Evolutionary conservation across 2,888 invertebrate genomes (phyloP).

Genomic region (Tortrix viridana): DNA sequence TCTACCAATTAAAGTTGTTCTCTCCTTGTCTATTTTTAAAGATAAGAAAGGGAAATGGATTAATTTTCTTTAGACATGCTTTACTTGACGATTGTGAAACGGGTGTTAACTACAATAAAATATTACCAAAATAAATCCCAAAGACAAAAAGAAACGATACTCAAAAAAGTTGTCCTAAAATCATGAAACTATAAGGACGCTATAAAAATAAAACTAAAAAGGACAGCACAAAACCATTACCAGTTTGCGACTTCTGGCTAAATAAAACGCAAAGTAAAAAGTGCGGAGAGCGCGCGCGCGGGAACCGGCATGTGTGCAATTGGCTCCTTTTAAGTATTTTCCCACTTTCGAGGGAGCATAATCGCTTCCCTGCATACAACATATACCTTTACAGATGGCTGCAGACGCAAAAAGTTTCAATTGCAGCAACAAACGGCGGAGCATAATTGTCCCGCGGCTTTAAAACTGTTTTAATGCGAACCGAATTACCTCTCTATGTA

Average conservation of each 20-base stretch:
- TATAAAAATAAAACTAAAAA: conserved; percentile 43
- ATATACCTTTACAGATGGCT: conserved; percentile 54
- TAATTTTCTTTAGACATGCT: too few relatives aligned
- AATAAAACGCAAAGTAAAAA: conserved; percentile 57
- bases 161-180: neutral
- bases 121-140: too few relatives aligned
- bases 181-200: conserved; percentile 38
- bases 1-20: too few relatives aligned
- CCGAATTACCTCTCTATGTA: conserved; percentile 6
- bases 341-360: conserved; percentile 41
- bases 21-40: too few relatives aligned
- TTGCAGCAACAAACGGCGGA: conserved; percentile 60
- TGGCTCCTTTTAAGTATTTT: conserved; percentile 65
- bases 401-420: conserved; percentile 67
- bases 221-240: conserved; percentile 70
- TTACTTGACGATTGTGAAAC: too few relatives aligned
- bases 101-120: too few relatives aligned
- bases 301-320: conserved; percentile 73
- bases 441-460: conserved; percentile 51
- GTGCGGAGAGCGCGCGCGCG: conserved; percentile 45
- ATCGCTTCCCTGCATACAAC: conserved; percentile 29
- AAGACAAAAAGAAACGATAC: neutral
- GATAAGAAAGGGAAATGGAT: too few relatives aligned
- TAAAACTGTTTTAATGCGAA: conserved; percentile 27
- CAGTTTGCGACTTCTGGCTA: conserved; percentile 46